Evolutionary conservation across 2,113 vertebrate species (phyloP), one percentile per base, ranked within the genome.

Genomic region (Acinonyx jubatus): DNA sequence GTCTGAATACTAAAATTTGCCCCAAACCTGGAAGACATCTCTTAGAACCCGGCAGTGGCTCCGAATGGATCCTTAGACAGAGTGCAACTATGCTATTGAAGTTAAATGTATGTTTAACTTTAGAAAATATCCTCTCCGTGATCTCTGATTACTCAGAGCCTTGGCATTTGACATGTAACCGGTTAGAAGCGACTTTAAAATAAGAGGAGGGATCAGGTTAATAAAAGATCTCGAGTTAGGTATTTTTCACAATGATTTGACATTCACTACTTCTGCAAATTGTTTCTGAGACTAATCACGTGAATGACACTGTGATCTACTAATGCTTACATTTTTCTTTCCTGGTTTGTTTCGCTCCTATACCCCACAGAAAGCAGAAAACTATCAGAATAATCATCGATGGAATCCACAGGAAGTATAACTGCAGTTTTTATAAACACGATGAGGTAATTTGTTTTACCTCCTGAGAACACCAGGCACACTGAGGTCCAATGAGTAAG

Each of bases 401-500:
- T 68, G 91, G 41, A 69, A 91, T 97, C 97, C 97, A 97, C 38
- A 92, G 90, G 92, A 94, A 41, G 31, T 87, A 11, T 36, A 69
- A 96, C 76, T 97, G 97, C 95, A 94, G 25, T 94, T 95, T 87
- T 98, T 97, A 90, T 89, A 98, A 97, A 23, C 73, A 57, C 0
- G 69, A 96, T 97, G 89, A 78, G 78, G 94, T 97, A 85, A 96
- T 97, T 98, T 96, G 83, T 96, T 98, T 97, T 99, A 99, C 99
- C 99, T 99, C 99, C 98, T 99, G 99, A 96, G 99, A 99, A 98
- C 99, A 99, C 99, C 99, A 99, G 97, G 99, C 99, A 19, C 99
- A 99, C 87, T 98, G 98, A 48, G 99, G 99, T 98, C 99, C 99
- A 13, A 99, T 98, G 98, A 99, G 99, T 97, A 99, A 99, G 98